Evolutionary conservation across 2,113 vertebrate species (phyloP).

Genomic region (Brachypodius melanocephalos): DNA sequence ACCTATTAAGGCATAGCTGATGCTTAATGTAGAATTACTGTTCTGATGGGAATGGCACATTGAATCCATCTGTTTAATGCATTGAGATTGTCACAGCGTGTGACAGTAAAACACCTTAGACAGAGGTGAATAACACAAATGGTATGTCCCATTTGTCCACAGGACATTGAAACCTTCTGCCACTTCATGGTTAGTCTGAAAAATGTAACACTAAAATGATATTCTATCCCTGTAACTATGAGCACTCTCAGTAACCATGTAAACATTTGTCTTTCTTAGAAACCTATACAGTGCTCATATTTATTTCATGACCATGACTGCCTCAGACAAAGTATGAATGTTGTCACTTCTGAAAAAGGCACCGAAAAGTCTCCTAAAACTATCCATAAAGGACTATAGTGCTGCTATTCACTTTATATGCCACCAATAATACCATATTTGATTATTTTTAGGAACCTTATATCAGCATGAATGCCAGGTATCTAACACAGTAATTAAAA

Average conservation of each 20-base stretch:
- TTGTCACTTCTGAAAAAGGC: neutral
- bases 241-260: neutral
- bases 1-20: neutral
- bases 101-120: neutral
- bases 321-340: neutral
- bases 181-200: neutral
- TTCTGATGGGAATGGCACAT: neutral
- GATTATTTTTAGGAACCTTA: neutral
- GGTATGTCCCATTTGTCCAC: neutral
- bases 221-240: neutral
- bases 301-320: neutral
- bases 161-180: neutral
- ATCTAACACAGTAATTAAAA: neutral
- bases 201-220: neutral
- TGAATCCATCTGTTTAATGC: neutral
- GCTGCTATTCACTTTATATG: neutral
- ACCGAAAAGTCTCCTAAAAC: neutral
- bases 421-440: neutral
- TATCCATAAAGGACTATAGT: neutral
- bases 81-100: neutral
- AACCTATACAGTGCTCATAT: neutral
- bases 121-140: neutral
- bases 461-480: neutral
- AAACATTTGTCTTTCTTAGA: neutral
- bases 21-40: neutral